These are phyloP conservation scores for Microctenopoma stevenorrisi DNA, from an alignment of 2,797 vertebrate species.

Conservation along the genomic window DNA sequence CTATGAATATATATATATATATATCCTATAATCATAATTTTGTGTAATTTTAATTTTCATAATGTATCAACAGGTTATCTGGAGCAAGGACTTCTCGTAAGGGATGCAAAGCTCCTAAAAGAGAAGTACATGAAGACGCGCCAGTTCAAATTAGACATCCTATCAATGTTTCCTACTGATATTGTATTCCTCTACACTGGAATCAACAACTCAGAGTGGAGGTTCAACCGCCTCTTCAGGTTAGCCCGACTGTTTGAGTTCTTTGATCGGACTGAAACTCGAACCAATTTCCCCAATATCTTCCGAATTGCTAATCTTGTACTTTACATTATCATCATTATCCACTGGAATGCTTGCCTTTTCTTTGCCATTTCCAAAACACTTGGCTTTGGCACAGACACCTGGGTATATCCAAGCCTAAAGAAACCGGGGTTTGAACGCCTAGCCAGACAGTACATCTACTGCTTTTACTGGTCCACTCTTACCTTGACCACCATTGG, in stretches of 20 bases:
- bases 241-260: conserved; percentile 92
- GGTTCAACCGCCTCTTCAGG: conserved; percentile 94
- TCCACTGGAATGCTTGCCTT: conserved; percentile 97
- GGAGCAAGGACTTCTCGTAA: conserved; percentile 95
- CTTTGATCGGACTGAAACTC: conserved; percentile 95
- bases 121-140: conserved; percentile 84
- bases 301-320: conserved; percentile 96
- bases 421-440: conserved; percentile 79
- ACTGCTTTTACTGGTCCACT: conserved; percentile 96
- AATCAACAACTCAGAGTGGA: conserved; percentile 88
- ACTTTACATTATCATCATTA: conserved; percentile 95
- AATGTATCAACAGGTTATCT: conserved; percentile 87
- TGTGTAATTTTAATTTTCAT: not conserved
- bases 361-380: conserved; percentile 95
- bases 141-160: conserved; percentile 90
- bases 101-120: conserved; percentile 86
- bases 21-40: not conserved
- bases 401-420: conserved; percentile 93
- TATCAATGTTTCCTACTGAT: conserved; percentile 92
- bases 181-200: conserved; percentile 87
- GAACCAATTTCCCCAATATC: conserved; percentile 95
- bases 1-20: not conserved
- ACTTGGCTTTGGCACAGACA: conserved; percentile 92
- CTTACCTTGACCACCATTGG: conserved; percentile 96
- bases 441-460: conserved; percentile 92